Evolutionary conservation across 2,888 invertebrate species (phyloP).

Genomic region (Aspidapion aeneum): DNA sequence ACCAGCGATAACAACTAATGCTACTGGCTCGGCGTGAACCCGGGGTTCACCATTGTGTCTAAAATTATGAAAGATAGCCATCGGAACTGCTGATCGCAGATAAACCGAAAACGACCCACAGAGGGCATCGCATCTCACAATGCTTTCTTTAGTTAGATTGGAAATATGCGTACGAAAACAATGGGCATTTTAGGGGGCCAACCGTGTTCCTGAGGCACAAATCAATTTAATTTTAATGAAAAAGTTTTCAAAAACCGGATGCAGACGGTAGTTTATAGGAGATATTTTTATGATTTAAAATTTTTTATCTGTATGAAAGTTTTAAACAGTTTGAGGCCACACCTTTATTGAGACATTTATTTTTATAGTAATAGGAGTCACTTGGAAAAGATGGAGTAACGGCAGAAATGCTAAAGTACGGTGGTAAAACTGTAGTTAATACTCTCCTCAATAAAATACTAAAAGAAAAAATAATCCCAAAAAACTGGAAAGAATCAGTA

Average conservation of each 20-base stretch:
- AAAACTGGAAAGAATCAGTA: no score
- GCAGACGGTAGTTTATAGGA: background rate
- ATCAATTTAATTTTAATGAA: slow-evolving; percentile 28
- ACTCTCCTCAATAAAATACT: no score
- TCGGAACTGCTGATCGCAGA: slow-evolving; percentile 35
- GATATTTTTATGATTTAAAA: background rate
- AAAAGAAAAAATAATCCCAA: no score
- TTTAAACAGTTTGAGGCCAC: background rate
- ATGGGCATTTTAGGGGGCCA: slow-evolving; percentile 36
- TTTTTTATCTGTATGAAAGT: background rate
- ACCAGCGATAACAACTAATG: slow-evolving; percentile 33
- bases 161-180: background rate
- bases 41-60: slow-evolving; percentile 44
- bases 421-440: no score
- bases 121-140: background rate
- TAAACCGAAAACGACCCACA: no score
- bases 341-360: background rate
- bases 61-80: slow-evolving; percentile 47
- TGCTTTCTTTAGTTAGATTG: background rate
- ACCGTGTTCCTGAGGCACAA: slow-evolving; percentile 18
- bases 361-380: no score
- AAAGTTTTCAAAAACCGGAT: slow-evolving; percentile 7
- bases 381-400: no score
- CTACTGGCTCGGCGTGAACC: slow-evolving; percentile 44
- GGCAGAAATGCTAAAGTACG: no score